Percentiles rank a stretch among this genome's conserved stretches.
Conservation (phyloP, 2,888 invertebrate species). For the Calliphora vomitoria region DNA sequence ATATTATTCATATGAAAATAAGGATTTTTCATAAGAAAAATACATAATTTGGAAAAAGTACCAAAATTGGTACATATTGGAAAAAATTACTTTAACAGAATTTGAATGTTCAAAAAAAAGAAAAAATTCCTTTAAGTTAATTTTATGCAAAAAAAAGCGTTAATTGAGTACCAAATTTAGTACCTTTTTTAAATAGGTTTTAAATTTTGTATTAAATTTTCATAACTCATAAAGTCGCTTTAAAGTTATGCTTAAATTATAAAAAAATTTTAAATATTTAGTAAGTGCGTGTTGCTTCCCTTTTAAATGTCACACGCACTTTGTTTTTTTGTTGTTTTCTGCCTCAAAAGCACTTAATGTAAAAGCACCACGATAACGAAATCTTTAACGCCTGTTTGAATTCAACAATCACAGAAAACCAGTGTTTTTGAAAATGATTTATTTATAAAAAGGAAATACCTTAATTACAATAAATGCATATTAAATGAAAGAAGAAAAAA, state of each 20-base stretch:
- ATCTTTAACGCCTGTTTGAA: constrained; percentile 60
- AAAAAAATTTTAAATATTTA: background rate
- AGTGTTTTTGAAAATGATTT: constrained; percentile 47
- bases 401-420: constrained; percentile 7
- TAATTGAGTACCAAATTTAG: no score
- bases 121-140: background rate
- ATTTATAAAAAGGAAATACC: constrained; percentile 61
- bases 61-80: no score
- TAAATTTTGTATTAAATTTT: no score
- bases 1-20: no score
- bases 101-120: no score
- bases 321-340: background rate
- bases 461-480: constrained; percentile 64
- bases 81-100: no score
- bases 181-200: no score
- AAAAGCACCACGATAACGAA: constrained; percentile 37
- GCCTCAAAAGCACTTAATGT: background rate
- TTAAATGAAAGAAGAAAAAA: constrained; percentile 29
- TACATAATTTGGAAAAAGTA: no score
- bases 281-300: background rate
- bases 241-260: no score
- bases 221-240: no score
- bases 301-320: constrained; percentile 51
- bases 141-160: no score
- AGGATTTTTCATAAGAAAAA: no score